Evolutionary conservation across 1,140 invertebrate species (phyloP).

Genomic region (Fopius arisanus): DNA sequence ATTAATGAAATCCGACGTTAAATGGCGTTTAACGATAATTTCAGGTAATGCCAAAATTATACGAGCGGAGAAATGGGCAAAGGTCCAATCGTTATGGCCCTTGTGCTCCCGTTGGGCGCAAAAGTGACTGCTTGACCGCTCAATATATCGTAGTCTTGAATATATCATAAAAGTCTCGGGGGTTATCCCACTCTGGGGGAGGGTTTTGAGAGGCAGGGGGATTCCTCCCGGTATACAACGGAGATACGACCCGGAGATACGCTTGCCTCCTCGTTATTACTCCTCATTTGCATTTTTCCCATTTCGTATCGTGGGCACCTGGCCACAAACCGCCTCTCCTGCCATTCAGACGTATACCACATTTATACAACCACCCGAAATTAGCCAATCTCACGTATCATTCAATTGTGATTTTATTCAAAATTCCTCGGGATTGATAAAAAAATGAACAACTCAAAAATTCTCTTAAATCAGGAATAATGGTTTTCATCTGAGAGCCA

Average conservation of each 20-base stretch:
- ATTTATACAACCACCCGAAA: constrained; percentile 5
- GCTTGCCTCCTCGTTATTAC: constrained; percentile 40
- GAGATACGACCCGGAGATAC: constrained; percentile 40
- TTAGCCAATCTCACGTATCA: constrained; percentile 6
- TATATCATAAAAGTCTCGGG: constrained; percentile 37
- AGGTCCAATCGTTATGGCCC: neutral
- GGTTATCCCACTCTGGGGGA: neutral
- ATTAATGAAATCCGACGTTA: no score
- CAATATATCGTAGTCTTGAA: constrained; percentile 36
- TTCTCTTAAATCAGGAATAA: no score
- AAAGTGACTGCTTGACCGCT: constrained; percentile 37
- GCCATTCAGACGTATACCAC: neutral
- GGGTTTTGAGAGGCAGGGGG: neutral
- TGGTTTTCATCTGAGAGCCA: no score
- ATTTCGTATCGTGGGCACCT: constrained; percentile 33
- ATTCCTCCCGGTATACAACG: neutral
- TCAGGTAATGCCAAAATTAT: neutral
- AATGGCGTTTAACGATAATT: no score
- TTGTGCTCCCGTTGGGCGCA: constrained; percentile 4
- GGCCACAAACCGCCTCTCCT: constrained; percentile 3
- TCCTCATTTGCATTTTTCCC: constrained; percentile 40
- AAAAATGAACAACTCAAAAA: neutral
- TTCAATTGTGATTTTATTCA: constrained; percentile 9
- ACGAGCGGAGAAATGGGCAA: neutral
- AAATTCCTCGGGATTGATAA: neutral